Conservation (phyloP, 2,888 invertebrate species). For the Meiosimyza platycephala region DNA sequence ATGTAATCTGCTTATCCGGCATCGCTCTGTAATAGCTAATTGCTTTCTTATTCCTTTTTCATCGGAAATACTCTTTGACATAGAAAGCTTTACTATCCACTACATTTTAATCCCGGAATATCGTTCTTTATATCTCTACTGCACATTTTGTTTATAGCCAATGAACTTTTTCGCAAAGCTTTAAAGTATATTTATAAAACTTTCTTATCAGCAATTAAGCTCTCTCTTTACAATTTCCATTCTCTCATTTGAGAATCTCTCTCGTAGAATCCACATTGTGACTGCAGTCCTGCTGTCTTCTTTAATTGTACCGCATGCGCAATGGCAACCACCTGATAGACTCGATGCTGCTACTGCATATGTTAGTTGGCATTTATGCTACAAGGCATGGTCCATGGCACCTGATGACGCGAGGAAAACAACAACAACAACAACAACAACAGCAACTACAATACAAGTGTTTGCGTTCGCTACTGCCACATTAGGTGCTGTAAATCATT, state of each 20-base stretch:
- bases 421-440: constrained; percentile 9
- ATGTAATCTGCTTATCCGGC: too few relatives aligned
- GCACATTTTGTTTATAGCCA: too few relatives aligned
- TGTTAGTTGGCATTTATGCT: not conserved
- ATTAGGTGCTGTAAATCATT: constrained; percentile 6
- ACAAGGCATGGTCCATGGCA: not conserved
- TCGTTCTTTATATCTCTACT: too few relatives aligned
- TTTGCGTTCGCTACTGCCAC: not conserved
- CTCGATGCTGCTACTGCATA: not conserved
- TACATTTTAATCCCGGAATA: too few relatives aligned
- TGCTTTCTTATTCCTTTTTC: too few relatives aligned
- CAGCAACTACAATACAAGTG: not conserved
- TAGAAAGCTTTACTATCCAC: too few relatives aligned
- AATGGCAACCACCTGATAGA: not conserved
- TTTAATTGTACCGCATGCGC: constrained; percentile 1
- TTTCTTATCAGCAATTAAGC: not conserved
- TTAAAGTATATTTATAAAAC: not conserved
- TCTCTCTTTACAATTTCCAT: not conserved
- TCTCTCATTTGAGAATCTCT: not conserved
- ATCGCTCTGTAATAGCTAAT: too few relatives aligned
- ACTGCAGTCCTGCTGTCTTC: not conserved
- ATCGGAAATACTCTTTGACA: too few relatives aligned
- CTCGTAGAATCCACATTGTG: not conserved
- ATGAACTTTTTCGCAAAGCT: too few relatives aligned
- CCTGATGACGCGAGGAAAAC: not conserved